Evolutionary conservation across 2,113 vertebrate genomes (phyloP), one percentile per base, ranked within the genome.

Genomic region (Peromyscus californicus): DNA sequence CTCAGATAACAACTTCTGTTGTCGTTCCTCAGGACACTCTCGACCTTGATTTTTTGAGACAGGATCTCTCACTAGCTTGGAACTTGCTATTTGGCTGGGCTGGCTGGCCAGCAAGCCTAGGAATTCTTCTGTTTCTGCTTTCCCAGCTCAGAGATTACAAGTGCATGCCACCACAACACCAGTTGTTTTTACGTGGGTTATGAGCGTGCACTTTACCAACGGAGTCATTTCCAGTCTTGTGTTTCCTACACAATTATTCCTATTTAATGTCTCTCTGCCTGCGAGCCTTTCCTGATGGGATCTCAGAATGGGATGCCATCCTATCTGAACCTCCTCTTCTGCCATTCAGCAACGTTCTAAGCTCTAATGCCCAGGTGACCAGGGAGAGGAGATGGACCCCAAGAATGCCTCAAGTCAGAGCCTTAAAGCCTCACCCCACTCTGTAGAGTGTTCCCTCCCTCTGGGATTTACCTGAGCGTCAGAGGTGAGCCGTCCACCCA

Each of bases 401-500:
- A 59, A 59, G 4, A 0, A 19, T 4, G 21, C 19, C 51, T 63
- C 21, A 74, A 54, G 16, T 19, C 39, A 15, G 42, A 83, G 42
- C 29, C 4, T 57, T 26, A 54, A 59, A n/a, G 22, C 15, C 59
- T 78, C 33, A 45, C 5, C 61, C 48, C 7, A 7, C 24, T 39
- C 3, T 1, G 7, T 19, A 36, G 3, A 6, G 29, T 8, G 29
- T 16, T 24, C 83, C 61, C 21, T 31, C 9, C 17, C 13, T 24
- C 29, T 8, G 0, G 31, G 19, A n/a, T 54, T 19, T 67, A 74
- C 93, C 88, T 95, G 88, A 16, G 17, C 0, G 1, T 7, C 63
- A 84, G 76, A 29, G 70, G 57, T 1, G 88, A 85, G 0, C 39
- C 91, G 0, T 96, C 91, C 22, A 94, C 7, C 97, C 93, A 93